Base-by-base conservation (phyloP, 2,797 vertebrate genomes). In the Artibeus jamaicensis region DNA sequence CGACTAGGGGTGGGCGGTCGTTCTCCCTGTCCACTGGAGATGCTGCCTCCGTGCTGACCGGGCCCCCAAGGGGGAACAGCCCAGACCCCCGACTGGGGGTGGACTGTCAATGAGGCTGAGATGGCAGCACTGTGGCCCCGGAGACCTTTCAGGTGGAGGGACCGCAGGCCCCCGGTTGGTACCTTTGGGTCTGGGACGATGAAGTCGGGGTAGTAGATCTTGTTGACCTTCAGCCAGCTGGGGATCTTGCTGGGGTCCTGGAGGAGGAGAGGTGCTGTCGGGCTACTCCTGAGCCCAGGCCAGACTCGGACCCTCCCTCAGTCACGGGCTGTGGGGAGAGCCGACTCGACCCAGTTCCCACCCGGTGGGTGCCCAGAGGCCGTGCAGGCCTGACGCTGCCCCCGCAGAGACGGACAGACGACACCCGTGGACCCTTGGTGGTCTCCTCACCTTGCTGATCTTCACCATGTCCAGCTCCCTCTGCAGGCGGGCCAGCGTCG, bases 181-280 rank as follows among this genome's bases (percentile, higher is more conserved):
- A 99, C 99, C 99, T 99, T 98, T 96, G 99, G 99, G 95, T 99
- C 98, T 6, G 99, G 99, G 91, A 99, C 99, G 42, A 99, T 98
- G 98, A 99, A 99, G 98, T 99, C 99, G 37, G 99, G 99, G 86
- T 99, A 99, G 98, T 99, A 99, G 98, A 99, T 99, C 98, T 99
- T 99, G 97, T 99, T 99, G 83, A 99, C 99, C 98, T 99, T 99
- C 95, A 99, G 96, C 99, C 99, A 99, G 95, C 96, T 95, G 42
- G 99, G 99, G 97, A 99, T 99, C 98, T 99, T 99, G 97, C 98
- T 99, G 2, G 99, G 99, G 53, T 99, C 99, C 99, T 99, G n/a
- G 67, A 95, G 93, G 95, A 97, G 91, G 98, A 98, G 55, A 95
- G 86, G 91, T 46, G 46, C 44, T 39, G 16, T 86, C 44, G n/a